phyloP scores from a whole-genome alignment of 2,113 vertebrate species.

The Urocolius indicus region DNA sequence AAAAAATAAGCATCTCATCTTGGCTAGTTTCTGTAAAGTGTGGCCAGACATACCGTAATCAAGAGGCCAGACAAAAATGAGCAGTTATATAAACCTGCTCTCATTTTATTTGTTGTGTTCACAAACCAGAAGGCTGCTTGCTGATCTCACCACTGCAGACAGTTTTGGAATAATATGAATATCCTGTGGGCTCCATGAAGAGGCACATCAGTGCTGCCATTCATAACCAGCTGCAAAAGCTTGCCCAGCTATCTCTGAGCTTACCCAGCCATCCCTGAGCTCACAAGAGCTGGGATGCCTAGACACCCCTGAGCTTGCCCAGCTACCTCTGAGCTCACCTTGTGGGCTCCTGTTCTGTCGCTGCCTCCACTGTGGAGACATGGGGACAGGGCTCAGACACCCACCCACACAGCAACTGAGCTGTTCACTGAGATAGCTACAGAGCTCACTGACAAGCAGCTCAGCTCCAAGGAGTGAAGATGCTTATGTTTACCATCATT shows the following conservation, averaged over 20 bases:
- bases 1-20: background rate
- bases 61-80: background rate
- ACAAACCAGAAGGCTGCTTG: background rate
- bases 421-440: fast-evolving
- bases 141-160: background rate
- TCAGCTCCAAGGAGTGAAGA: background rate
- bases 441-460: background rate
- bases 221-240: background rate
- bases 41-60: background rate
- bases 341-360: background rate
- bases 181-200: background rate
- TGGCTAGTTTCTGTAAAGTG: background rate
- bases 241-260: background rate
- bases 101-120: background rate
- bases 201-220: background rate
- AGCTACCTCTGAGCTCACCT: background rate
- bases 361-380: background rate
- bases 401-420: background rate
- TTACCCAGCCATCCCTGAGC: background rate
- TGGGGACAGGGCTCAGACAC: background rate
- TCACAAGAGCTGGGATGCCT: background rate
- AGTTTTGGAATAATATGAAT: background rate
- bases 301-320: background rate
- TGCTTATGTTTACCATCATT: background rate
- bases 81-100: background rate